These are phyloP conservation scores for Collichthys lucidus DNA, from an alignment of 2,113 vertebrate genomes.

Conservation along the genomic window DNA sequence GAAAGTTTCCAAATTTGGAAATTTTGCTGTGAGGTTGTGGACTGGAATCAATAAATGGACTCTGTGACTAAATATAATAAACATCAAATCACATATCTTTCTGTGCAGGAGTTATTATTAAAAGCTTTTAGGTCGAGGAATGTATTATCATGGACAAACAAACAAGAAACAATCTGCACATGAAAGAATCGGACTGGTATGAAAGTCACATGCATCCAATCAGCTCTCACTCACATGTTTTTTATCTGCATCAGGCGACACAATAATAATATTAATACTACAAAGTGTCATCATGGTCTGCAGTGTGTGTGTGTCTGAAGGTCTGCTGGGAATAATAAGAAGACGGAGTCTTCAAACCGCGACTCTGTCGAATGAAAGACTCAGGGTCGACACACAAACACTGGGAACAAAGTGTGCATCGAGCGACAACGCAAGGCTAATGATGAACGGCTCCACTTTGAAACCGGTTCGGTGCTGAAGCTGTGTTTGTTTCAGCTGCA, in stretches of 20 bases:
- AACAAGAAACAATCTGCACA: background rate
- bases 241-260: background rate
- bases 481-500: background rate
- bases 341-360: slow-evolving; percentile 10
- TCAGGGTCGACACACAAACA: slow-evolving; percentile 21
- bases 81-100: too few species aligned
- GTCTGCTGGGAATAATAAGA: background rate
- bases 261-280: background rate
- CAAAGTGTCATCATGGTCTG: slow-evolving; percentile 15
- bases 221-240: background rate
- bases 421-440: background rate
- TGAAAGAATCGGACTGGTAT: background rate
- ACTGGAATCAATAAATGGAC: too few species aligned
- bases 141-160: background rate
- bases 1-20: too few species aligned
- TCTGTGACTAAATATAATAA: too few species aligned
- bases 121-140: too few species aligned
- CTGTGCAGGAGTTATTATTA: too few species aligned
- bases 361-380: slow-evolving; percentile 19
- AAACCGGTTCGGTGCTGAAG: background rate
- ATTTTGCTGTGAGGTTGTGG: too few species aligned
- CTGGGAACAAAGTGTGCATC: background rate
- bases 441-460: background rate
- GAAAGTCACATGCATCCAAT: background rate
- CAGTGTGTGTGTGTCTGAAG: background rate